Base-by-base conservation (phyloP, 2,113 vertebrate genomes). In the Corythoichthys haematopterus region DNA sequence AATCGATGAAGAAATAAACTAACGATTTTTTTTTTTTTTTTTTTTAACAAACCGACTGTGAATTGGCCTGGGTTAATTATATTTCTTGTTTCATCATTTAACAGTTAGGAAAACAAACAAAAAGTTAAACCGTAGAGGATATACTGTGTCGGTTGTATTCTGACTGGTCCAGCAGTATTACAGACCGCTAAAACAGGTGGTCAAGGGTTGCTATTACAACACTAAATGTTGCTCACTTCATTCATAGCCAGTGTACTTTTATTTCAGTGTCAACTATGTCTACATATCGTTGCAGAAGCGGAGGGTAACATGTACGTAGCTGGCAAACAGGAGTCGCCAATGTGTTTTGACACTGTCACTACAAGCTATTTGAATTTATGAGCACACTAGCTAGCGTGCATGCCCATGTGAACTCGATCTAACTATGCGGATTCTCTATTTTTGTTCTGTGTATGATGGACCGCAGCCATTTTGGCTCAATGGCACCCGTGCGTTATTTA, bases 401-500 rank as follows among this genome's bases (percentile, higher is more conserved):
- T 13, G 50, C 74, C 35, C 72, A 73, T 76, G 80, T 78, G 73
- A 84, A 87, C 83, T 80, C 74, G 76, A 79, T 81, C 72, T 70
- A 84, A 84, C 69, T 79, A 74, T 86, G 73, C 52, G 16, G 37
- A 11, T 11, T 67, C 68, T 87, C 78, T 84, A 83, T 87, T 84
- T 81, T 75, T 66, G 83, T 72, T 48, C 74, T 4, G 68, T 57
- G 64, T 57, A 36, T 36, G 70, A 77, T 62, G 71, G 75, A 72
- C 70, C 65, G 70, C 68, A 57, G 61, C 79, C 58, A 36, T 68
- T 36, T 56, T 66, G 68, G 77, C 77, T 76, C 38, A 6, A 64
- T 74, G 66, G 75, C 69, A 57, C 60, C 72, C 79, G 65, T 51
- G 70, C 53, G 81, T 86, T 85, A 83, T 89, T 87, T 87, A 40